Evolutionary conservation across 2,113 vertebrate species (phyloP).

Genomic region (Thinocorus orbignyianus): DNA sequence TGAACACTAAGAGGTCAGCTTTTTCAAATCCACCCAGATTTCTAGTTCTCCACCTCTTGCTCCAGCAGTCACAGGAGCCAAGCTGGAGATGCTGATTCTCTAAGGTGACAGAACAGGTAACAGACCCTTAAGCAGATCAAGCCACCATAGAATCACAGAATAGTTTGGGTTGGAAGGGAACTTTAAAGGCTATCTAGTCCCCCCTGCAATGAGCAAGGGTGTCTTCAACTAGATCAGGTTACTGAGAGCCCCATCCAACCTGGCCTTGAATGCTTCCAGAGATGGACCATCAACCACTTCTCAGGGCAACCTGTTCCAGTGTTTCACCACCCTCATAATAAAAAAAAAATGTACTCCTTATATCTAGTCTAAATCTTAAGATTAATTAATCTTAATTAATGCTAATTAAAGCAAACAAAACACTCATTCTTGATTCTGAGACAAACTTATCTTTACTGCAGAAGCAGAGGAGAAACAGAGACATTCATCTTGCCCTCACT

Average conservation of each 20-base stretch:
- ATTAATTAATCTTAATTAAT: no score
- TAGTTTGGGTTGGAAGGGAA: neutral
- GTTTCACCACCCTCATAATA: neutral
- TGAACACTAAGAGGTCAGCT: neutral
- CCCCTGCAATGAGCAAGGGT: neutral
- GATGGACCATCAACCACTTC: neutral
- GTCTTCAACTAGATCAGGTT: neutral
- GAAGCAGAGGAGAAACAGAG: neutral
- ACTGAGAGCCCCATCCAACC: neutral
- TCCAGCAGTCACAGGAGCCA: neutral
- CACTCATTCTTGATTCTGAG: neutral
- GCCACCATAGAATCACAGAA: neutral
- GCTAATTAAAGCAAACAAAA: neutral
- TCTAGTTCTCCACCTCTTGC: fast-evolving
- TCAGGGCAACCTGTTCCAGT: neutral
- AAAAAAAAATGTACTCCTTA: neutral
- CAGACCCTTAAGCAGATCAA: neutral
- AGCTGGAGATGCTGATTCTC: neutral
- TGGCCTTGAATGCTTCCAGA: neutral
- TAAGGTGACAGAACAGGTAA: neutral
- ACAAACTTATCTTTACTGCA: neutral
- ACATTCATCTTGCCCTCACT: neutral
- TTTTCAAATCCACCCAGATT: neutral
- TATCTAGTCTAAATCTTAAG: neutral
- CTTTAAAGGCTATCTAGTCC: neutral